Evolutionary conservation across 2,888 invertebrate species (phyloP).

Genomic region (Tuberolachnus salignus): DNA sequence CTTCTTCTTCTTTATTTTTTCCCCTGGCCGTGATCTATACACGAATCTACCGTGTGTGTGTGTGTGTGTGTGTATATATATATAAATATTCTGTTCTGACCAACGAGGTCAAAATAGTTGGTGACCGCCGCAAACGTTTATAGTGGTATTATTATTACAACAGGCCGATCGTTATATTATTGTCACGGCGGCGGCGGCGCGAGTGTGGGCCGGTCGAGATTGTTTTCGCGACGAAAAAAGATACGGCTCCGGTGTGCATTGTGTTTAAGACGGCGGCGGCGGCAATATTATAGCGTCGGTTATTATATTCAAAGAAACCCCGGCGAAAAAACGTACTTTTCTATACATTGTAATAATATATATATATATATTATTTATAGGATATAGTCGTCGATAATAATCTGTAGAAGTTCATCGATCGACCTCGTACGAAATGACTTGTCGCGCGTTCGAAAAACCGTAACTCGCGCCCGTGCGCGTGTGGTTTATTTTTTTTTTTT

Average conservation of each 20-base stretch:
- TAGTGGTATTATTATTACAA: too few relatives aligned
- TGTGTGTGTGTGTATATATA: too few relatives aligned
- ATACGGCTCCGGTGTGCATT: not conserved
- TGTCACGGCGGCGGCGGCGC: not conserved
- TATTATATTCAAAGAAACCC: slow-evolving; percentile 10
- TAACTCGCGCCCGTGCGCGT: too few relatives aligned
- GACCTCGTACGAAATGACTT: slow-evolving; percentile 27
- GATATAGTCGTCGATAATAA: slow-evolving; percentile 1
- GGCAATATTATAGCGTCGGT: too few relatives aligned
- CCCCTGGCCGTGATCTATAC: too few relatives aligned
- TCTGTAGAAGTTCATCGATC: slow-evolving; percentile 19
- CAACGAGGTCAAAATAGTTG: too few relatives aligned
- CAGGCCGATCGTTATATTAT: too few relatives aligned
- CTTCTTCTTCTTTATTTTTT: too few relatives aligned
- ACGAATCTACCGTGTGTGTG: too few relatives aligned
- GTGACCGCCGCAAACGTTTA: too few relatives aligned
- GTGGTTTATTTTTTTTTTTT: not conserved
- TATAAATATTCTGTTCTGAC: too few relatives aligned
- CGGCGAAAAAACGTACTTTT: not conserved
- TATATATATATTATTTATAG: not conserved
- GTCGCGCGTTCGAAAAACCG: slow-evolving; percentile 10
- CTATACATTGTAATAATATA: not conserved
- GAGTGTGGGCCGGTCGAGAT: slow-evolving; percentile 19
- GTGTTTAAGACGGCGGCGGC: too few relatives aligned
- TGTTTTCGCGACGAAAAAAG: not conserved